Evolutionary conservation across 2,113 vertebrate species (phyloP).

Genomic region (Gavia stellata): DNA sequence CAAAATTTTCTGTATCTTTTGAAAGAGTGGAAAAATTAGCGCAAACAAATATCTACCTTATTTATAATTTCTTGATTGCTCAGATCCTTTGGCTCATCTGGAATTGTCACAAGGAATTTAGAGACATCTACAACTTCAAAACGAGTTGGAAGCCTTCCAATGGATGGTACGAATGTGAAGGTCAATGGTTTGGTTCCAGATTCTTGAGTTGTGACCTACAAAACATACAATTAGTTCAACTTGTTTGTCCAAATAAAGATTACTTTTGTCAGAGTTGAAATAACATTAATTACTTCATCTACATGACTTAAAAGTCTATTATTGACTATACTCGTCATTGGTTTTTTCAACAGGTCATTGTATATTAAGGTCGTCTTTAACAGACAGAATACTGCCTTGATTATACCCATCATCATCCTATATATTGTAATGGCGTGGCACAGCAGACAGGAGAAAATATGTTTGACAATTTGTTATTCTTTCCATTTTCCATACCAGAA

Average conservation of each 20-base stretch:
- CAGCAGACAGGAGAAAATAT: background rate
- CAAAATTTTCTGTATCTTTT: background rate
- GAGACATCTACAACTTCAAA: conserved; percentile 67
- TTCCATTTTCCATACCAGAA: background rate
- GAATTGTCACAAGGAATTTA: conserved; percentile 66
- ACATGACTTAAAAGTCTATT: background rate
- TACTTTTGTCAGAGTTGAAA: background rate
- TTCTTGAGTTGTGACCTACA: conserved; percentile 66
- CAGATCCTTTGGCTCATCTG: conserved; percentile 57
- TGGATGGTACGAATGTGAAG: conserved; percentile 84
- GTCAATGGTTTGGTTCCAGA: conserved; percentile 68
- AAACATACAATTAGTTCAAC: conserved; percentile 36
- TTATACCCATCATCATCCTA: background rate
- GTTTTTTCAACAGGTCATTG: background rate
- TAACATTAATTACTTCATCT: background rate
- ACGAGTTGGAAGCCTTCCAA: conserved; percentile 79
- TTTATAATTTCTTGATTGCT: conserved; percentile 51
- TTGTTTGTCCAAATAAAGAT: background rate
- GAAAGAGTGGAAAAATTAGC: background rate
- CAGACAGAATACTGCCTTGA: background rate
- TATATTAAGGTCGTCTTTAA: background rate
- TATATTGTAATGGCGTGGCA: background rate
- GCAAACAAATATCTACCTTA: conserved; percentile 63
- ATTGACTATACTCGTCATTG: background rate
- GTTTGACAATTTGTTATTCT: background rate